A percentile compares a stretch with the other conserved stretches of the same genome.
phyloP scores from a whole-genome alignment of 2,888 invertebrate species.

The Heliconius sara region DNA sequence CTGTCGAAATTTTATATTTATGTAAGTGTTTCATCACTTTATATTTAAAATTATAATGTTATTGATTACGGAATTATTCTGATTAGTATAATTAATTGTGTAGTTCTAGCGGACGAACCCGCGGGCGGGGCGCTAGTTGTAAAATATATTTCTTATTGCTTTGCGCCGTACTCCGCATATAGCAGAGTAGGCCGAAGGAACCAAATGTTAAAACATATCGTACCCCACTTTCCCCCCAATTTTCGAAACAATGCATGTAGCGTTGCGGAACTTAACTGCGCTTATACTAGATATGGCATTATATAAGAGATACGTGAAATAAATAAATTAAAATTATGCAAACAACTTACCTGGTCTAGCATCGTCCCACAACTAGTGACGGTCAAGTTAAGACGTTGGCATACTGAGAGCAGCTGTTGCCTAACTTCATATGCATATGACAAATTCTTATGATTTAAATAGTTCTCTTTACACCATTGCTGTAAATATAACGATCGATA shows the following conservation, averaged over 20 bases:
- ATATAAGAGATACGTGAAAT: background rate
- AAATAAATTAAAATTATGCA: background rate
- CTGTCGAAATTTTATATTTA: constrained; percentile 53
- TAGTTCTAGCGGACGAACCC: no score
- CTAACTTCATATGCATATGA: constrained; percentile 91
- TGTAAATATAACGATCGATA: constrained; percentile 57
- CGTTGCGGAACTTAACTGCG: no score
- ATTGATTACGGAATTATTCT: background rate
- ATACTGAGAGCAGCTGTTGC: constrained; percentile 90
- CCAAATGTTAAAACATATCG: background rate
- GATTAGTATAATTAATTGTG: no score
- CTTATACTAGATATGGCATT: background rate
- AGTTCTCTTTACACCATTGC: constrained; percentile 96
- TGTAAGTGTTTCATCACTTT: no score
- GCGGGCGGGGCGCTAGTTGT: background rate
- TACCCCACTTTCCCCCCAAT: background rate
- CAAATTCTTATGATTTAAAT: constrained; percentile 92
- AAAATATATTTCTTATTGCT: background rate
- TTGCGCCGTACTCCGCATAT: background rate
- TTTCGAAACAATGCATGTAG: background rate
- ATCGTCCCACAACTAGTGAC: constrained; percentile 86
- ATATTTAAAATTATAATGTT: no score
- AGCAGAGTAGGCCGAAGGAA: background rate
- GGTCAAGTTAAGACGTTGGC: constrained; percentile 84
- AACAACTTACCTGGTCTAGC: constrained; percentile 81